Conservation (phyloP, 2,888 invertebrate species). For the Drosophila picticornis region DNA sequence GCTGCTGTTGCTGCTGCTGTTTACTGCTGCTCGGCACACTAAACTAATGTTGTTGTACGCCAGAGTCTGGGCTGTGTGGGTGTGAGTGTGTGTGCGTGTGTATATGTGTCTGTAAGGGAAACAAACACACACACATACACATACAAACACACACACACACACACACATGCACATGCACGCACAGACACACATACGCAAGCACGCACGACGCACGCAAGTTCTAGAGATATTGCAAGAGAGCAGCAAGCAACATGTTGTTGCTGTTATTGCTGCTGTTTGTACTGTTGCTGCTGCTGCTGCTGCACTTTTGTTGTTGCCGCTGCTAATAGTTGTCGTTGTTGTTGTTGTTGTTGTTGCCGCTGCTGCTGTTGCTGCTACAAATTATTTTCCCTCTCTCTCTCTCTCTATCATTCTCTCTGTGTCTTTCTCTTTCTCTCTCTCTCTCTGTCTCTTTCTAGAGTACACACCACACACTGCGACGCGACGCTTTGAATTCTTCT, state of each 20-base stretch:
- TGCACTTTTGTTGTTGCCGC: constrained; percentile 64
- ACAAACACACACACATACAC: constrained; percentile 20
- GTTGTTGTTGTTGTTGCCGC: constrained; percentile 40
- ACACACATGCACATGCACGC: constrained; percentile 26
- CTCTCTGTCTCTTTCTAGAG: constrained; percentile 21
- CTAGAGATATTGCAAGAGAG: constrained; percentile 12
- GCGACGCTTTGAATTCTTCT: constrained; percentile 27
- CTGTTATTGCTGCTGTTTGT: constrained; percentile 33
- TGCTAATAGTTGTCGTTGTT: constrained; percentile 53
- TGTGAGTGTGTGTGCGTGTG: constrained; percentile 23
- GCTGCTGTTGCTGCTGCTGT: constrained; percentile 12
- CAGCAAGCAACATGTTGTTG: constrained; percentile 49
- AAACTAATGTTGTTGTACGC: constrained; percentile 32
- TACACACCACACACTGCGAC: constrained; percentile 21
- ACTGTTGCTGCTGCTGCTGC: constrained; percentile 26
- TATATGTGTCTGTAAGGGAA: constrained; percentile 16
- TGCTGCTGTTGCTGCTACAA: constrained; percentile 28
- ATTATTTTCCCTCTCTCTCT: constrained; percentile 18
- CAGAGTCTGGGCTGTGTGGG: constrained; percentile 12
- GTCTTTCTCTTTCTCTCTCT: constrained; percentile 14
- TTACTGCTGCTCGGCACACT: constrained; percentile 44
- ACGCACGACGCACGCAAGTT: constrained; percentile 41
- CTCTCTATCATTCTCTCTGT: constrained; percentile 15
- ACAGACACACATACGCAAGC: constrained; percentile 20
- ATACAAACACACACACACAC: constrained; percentile 12